Percentiles rank a stretch among this genome's conserved stretches.
Conservation (phyloP, 2,888 invertebrate species). For the Sinodicranocentrus sp. region DNA sequence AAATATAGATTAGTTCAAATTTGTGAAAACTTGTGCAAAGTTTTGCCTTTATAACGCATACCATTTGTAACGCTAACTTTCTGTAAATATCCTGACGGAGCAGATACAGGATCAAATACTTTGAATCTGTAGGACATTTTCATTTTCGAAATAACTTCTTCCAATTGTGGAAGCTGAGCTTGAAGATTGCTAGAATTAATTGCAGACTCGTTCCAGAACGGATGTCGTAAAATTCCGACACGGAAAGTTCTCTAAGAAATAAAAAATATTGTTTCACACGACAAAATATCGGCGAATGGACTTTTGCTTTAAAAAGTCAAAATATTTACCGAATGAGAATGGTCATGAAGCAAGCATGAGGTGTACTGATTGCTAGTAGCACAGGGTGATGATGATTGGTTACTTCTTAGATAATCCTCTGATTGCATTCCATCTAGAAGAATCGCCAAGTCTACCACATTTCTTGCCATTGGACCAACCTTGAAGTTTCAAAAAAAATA, state of each 20-base stretch:
- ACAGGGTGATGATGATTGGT: neutral
- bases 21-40: no score
- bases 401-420: neutral
- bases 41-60: neutral
- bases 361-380: no score
- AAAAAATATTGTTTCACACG: neutral
- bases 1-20: no score
- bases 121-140: neutral
- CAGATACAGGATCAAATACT: conserved; percentile 7
- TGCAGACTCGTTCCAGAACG: conserved; percentile 38
- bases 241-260: conserved; percentile 43
- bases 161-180: conserved; percentile 22
- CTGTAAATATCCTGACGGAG: neutral
- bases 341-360: no score
- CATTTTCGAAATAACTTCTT: conserved; percentile 9
- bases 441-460: conserved; percentile 50
- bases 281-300: no score
- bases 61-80: neutral
- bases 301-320: neutral
- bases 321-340: no score
- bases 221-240: conserved; percentile 46
- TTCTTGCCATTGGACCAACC: conserved; percentile 70
- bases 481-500: neutral
- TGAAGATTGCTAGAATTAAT: conserved; percentile 10
- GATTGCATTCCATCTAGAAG: conserved; percentile 39